A percentile compares a stretch with the other conserved stretches of the same genome.
Conservation (phyloP, 1,140 invertebrate genomes). For the Chlorops oryzae region DNA sequence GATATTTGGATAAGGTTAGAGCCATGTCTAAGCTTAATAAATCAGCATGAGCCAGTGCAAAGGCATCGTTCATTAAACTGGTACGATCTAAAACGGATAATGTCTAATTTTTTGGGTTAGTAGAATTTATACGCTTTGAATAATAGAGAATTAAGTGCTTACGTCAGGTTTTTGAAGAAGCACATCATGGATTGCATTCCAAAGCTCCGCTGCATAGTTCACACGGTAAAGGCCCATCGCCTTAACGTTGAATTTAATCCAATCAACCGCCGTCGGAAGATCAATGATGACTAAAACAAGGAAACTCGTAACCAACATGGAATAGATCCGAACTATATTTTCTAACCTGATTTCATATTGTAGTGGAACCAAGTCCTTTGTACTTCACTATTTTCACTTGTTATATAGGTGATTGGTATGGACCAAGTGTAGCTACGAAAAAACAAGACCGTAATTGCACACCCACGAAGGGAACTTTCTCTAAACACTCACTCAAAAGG, state of each 20-base stretch:
- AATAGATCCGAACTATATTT: too few species aligned
- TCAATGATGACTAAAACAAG: slow-evolving; percentile 16
- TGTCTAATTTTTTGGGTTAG: slow-evolving; percentile 9
- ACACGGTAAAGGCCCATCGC: slow-evolving; percentile 81
- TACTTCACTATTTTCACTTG: too few species aligned
- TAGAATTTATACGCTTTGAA: too few species aligned
- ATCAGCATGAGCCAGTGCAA: slow-evolving; percentile 65
- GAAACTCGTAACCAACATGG: too few species aligned
- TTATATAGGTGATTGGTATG: too few species aligned
- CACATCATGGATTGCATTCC: slow-evolving; percentile 56
- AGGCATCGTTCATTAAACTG: slow-evolving; percentile 75
- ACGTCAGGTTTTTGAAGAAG: slow-evolving; percentile 32
- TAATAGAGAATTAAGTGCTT: too few species aligned
- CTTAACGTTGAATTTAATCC: slow-evolving; percentile 76
- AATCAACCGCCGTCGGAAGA: slow-evolving; percentile 45
- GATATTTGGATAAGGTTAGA: slow-evolving; percentile 59
- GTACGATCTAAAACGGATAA: slow-evolving; percentile 67
- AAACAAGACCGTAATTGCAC: too few species aligned
- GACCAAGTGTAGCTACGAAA: too few species aligned
- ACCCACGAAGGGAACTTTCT: too few species aligned
- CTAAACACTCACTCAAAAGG: too few species aligned
- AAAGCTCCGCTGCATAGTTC: slow-evolving; percentile 63
- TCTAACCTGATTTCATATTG: too few species aligned
- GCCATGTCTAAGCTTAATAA: slow-evolving; percentile 58
- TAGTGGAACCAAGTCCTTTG: too few species aligned